Evolutionary conservation across 2,888 invertebrate genomes (phyloP).

Genomic region (Tholera decimalis): DNA sequence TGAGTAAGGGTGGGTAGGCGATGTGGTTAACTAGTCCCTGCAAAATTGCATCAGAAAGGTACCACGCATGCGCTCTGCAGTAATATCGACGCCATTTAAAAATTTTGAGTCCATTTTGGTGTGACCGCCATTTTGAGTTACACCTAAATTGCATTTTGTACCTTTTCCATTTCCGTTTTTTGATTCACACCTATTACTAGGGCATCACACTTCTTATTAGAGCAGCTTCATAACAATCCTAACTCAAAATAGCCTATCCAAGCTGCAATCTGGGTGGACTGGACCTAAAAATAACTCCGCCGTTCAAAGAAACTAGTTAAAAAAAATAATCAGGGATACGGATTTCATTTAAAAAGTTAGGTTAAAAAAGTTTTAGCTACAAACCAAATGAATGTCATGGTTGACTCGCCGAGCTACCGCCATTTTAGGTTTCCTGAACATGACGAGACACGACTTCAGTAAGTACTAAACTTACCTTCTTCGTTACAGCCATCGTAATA

Average conservation of each 20-base stretch:
- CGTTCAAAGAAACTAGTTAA: not conserved
- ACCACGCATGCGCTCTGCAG: conserved; percentile 19
- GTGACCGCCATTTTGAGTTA: conserved; percentile 6
- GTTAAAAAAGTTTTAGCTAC: not conserved
- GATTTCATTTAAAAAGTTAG: not conserved
- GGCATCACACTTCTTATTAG: too few relatives aligned
- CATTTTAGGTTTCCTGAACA: not conserved
- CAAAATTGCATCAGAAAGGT: conserved; percentile 8
- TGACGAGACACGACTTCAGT: not conserved
- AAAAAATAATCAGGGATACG: conserved; percentile 4
- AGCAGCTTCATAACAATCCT: not conserved
- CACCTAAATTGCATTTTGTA: not conserved
- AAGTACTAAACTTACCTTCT: conserved; percentile 32
- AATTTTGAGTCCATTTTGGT: too few relatives aligned
- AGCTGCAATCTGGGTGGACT: not conserved
- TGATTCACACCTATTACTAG: not conserved
- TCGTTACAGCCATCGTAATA: conserved; percentile 37
- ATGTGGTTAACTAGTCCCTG: not conserved
- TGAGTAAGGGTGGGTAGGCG: not conserved
- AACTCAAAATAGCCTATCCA: not conserved
- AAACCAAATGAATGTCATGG: not conserved
- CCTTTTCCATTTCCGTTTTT: not conserved
- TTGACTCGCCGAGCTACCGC: not conserved
- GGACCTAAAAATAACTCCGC: not conserved
- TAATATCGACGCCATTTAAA: conserved; percentile 9